Evolutionary conservation across 2,797 vertebrate genomes (phyloP), one percentile per base, ranked within the genome.

Genomic region (Chanos chanos): DNA sequence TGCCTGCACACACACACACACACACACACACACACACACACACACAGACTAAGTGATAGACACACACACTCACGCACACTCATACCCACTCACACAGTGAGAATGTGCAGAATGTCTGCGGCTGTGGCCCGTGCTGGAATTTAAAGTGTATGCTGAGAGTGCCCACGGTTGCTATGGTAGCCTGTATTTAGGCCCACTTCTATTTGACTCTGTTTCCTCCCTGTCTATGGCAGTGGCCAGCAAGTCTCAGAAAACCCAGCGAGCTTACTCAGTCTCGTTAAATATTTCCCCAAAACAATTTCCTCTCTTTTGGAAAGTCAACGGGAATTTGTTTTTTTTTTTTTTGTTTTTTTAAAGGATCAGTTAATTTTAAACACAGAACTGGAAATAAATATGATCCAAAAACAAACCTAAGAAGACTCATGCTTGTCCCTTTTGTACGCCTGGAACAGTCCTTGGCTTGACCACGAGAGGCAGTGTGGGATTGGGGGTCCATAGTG

Each of bases 101-200:
- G 52, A 68, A 66, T 56, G 53, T 67, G 30, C 52, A 79, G 69
- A 79, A 70, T 76, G 49, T 68, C 54, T 69, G 64, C 36, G 71
- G 63, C 71, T 64, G 71, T 79, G 77, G 59, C 57, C 69, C 79
- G 82, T 81, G 76, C 77, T 76, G 78, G 61, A 41, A 57, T 16
- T 37, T 10, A 37, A 30, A 59, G 71, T 75, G 61, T 54, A 64
- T 76, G 56, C 55, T 19, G 55, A 16, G 22, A 43, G 25, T 74
- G 61, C 60, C 66, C 64, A 59, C 60, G 0, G 56, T 65, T 45
- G 19, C 68, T 61, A 50, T 15, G 4, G 13, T 36, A 31, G 64
- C 25, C 56, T 31, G 49, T 52, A 72, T 70, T 75, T 28, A 68
- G 59, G 57, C 12, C 50, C 8, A 3, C 71, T 67, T 30, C 1